Evolutionary conservation across 2,888 invertebrate species (phyloP), one percentile per base, ranked within the genome.

Genomic region (Ennomos quercinarius): DNA sequence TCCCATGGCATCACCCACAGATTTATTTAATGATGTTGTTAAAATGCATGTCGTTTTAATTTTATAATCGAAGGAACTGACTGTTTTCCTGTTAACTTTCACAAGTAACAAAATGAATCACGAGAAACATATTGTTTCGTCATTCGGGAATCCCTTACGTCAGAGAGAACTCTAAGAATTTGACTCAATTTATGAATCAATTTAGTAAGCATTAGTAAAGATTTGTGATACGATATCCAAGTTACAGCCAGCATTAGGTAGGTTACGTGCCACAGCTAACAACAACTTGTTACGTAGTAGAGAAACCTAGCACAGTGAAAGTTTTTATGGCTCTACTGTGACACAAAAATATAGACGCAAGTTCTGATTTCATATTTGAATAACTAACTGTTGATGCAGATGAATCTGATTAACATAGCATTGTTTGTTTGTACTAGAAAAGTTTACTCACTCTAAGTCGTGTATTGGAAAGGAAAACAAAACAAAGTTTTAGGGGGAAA

Each of bases 231-330:
- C 58, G 57, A 62, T 66, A 68, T 64, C 59, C 53, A 55, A 68
- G 64, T 61, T 64, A 66, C 37, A 69, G 65, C 61, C 61, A 64
- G 66, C 67, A 67, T 68, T 61, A 66, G 66, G 66, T 67, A 68
- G 67, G 69, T 77, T 78, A 77, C 78, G 74, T 78, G 75, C 76
- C 72, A 73, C 74, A 74, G 74, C 76, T 76, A 74, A 76, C 76
- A 75, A 76, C 76, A 70, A 74, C 78, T 79, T 76, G 81, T 85
- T 86, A 85, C 82, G 86, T 84, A 78, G 80, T 63, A 78, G 86
- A 82, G 86, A 88, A 89, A 87, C 85, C 82, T 78, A 81, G 77
- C 77, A 73, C 63, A 86, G 89, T 87, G 89, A 89, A 89, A 89
- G 88, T 88, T 80, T 76, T 78, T 74, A 79, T 79, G 71, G 70